Conservation (phyloP, 2,888 invertebrate genomes). For the Euclidia mi region DNA sequence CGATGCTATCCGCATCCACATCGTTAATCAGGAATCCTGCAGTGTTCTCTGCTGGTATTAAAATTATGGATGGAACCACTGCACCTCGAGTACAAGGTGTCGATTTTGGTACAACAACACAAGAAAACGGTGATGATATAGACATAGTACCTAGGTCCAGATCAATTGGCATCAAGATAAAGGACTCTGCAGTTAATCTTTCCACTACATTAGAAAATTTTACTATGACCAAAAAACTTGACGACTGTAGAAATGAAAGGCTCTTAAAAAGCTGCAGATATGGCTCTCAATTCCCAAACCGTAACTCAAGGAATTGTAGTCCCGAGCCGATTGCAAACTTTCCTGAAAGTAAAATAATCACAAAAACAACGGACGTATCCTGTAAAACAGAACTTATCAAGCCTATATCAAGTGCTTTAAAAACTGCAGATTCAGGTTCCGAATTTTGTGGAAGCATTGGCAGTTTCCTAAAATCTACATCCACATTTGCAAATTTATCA, state of each 20-base stretch:
- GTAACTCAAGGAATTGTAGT: background rate
- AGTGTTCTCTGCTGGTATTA: constrained; percentile 63
- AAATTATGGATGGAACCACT: constrained; percentile 63
- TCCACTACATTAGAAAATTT: constrained; percentile 39
- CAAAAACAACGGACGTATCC: constrained; percentile 19
- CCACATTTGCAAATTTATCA: constrained; percentile 21
- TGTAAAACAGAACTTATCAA: constrained; percentile 58
- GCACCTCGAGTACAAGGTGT: constrained; percentile 48
- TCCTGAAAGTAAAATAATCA: constrained; percentile 12
- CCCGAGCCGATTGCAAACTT: constrained; percentile 14
- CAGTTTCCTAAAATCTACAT: constrained; percentile 34
- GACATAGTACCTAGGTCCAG: constrained; percentile 55
- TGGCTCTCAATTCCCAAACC: background rate
- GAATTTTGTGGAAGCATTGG: constrained; percentile 54
- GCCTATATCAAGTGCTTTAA: constrained; percentile 55
- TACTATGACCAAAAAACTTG: constrained; percentile 36
- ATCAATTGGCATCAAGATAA: constrained; percentile 67
- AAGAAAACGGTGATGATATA: constrained; percentile 45
- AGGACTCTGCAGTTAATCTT: constrained; percentile 63
- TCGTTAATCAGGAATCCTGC: constrained; percentile 66
- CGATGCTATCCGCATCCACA: constrained; percentile 66
- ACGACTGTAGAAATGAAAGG: constrained; percentile 25
- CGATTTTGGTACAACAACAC: constrained; percentile 64
- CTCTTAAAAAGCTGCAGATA: background rate
- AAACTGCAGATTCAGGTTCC: constrained; percentile 59